Conservation (phyloP, 2,113 vertebrate genomes). For the Smithornis capensis region DNA sequence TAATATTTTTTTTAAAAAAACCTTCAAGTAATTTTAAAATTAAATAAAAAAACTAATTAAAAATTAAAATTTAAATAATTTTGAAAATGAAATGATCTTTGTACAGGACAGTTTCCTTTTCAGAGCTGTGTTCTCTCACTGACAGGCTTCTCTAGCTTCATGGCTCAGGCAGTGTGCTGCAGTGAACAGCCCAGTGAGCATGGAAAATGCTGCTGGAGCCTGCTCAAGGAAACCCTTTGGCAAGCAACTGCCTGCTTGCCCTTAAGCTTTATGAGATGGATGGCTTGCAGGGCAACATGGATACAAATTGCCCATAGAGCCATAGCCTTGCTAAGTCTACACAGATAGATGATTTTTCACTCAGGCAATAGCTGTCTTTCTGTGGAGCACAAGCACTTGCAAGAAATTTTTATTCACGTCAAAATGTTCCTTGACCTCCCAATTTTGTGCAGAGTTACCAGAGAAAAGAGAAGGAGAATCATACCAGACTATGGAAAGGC, state of each 20-base stretch:
- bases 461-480: not conserved
- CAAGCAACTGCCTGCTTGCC: not conserved
- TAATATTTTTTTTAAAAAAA: not conserved
- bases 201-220: not conserved
- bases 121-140: fast-evolving
- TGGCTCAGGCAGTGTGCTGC: not conserved
- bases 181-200: not conserved
- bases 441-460: not conserved
- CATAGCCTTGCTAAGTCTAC: not conserved
- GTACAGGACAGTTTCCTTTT: not conserved
- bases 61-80: not conserved
- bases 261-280: not conserved
- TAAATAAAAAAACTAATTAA: too few species aligned
- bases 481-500: not conserved
- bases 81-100: not conserved
- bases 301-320: not conserved
- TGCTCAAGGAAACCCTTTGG: not conserved
- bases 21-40: not conserved
- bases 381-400: not conserved
- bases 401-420: not conserved
- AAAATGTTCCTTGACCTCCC: not conserved
- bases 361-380: not conserved
- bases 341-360: not conserved
- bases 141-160: not conserved
- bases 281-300: fast-evolving